Percentiles rank a stretch among this genome's conserved stretches.
Evolutionary conservation across 2,113 vertebrate species (phyloP).

Genomic region (Leptobrachium leishanense): DNA sequence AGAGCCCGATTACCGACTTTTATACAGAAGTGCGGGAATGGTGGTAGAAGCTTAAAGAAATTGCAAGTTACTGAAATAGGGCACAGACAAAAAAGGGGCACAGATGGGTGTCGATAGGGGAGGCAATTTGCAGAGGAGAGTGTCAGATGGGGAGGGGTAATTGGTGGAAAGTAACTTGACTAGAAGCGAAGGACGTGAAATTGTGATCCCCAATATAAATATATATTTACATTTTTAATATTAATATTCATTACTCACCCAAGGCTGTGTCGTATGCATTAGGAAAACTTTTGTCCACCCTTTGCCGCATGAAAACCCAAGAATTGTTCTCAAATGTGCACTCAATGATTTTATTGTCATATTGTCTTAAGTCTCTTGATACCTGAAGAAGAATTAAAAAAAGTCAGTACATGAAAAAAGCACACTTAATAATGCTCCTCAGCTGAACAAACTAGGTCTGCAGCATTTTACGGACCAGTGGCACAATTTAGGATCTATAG

Average conservation of each 20-base stretch:
- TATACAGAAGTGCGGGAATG: no score
- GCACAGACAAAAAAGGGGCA: no score
- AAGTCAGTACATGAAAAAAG: background rate
- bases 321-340: slow-evolving; percentile 93
- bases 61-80: no score
- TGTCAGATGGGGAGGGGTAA: no score
- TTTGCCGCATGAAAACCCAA: slow-evolving; percentile 98
- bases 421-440: background rate
- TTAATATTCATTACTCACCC: slow-evolving; percentile 75
- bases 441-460: no score
- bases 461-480: background rate
- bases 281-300: slow-evolving; percentile 97
- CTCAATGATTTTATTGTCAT: slow-evolving; percentile 99
- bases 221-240: background rate
- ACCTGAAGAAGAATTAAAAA: slow-evolving; percentile 67
- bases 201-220: background rate
- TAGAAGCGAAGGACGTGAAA: no score
- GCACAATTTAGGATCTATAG: background rate
- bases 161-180: no score
- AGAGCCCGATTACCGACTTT: no score
- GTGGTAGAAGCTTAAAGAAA: no score
- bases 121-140: no score
- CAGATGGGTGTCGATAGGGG: no score
- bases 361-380: slow-evolving; percentile 92
- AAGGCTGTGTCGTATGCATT: slow-evolving; percentile 96